Percentiles rank a stretch among this genome's conserved stretches.
Conservation (phyloP, 1,140 invertebrate species). For the Luehdorfia chinensis region DNA sequence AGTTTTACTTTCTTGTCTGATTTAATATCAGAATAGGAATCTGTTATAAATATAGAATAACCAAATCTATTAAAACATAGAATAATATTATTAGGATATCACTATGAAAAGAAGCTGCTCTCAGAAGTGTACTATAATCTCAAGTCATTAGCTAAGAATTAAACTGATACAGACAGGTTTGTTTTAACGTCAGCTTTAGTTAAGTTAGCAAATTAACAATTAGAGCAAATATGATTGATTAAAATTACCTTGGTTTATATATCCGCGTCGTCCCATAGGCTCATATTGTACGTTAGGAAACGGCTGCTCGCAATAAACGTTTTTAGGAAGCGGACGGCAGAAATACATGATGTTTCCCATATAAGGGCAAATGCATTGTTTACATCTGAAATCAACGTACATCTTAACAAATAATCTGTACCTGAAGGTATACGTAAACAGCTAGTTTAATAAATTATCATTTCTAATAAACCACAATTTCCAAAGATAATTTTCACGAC, state of each 20-base stretch:
- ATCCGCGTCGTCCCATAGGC: slow-evolving; percentile 34
- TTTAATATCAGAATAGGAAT: neutral
- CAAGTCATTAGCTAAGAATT: too few species aligned
- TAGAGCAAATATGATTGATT: too few species aligned
- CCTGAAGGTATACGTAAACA: too few species aligned
- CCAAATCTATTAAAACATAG: neutral
- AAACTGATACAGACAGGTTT: too few species aligned
- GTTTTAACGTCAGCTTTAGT: too few species aligned
- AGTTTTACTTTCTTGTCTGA: slow-evolving; percentile 16
- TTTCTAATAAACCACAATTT: neutral
- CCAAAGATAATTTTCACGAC: neutral
- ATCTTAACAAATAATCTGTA: neutral
- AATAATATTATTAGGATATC: neutral
- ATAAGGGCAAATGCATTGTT: slow-evolving; percentile 53
- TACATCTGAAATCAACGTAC: slow-evolving; percentile 37
- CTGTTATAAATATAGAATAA: slow-evolving; percentile 1
- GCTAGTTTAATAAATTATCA: too few species aligned
- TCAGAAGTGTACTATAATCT: too few species aligned
- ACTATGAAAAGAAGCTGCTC: neutral
- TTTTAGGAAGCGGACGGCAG: slow-evolving; percentile 41
- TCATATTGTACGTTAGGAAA: slow-evolving; percentile 44
- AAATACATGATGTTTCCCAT: slow-evolving; percentile 44
- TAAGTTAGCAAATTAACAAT: too few species aligned
- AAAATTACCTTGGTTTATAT: slow-evolving; percentile 10
- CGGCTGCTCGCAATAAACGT: slow-evolving; percentile 44